Evolutionary conservation across 2,888 invertebrate species (phyloP), one percentile per base, ranked within the genome.

Genomic region (Fabriciana adippe): DNA sequence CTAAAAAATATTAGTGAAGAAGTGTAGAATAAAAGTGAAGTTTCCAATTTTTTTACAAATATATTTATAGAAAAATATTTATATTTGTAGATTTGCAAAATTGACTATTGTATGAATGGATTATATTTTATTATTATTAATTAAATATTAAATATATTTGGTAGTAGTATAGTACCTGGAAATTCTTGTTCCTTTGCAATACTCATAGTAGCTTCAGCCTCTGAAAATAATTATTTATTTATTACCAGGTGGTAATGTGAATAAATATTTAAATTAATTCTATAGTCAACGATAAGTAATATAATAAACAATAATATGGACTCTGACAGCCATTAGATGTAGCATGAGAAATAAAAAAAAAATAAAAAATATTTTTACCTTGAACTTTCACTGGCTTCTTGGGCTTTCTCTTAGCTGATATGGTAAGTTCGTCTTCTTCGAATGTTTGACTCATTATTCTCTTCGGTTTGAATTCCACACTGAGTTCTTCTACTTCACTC

Each of bases 151-250:
- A 41, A 8, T 41, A 11, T 41, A 41, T 41, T 41, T 16, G 50
- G 6, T 35, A 59, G n/a, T 6, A 35, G 35, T 3, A 26, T 3
- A 53, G 31, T 90, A 89, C 94, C 93, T 76, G 92, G 92, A 74
- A 95, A 93, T 79, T 95, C 94, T 82, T 94, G 94, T 88, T 95
- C 95, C 78, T 94, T 93, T 14, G 95, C 93, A 75, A 96, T 95
- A 79, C 95, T 95, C 81, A 96, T 94, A 15, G 95, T 94, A 47
- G 94, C 96, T 76, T 87, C 92, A 15, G 95, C 95, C 88, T 96
- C 96, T 96, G 93, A 63, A 75, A 71, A 69, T 48, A 53, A 66
- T 56, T 26, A 41, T 41, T 41, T 11, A 41, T 8, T 41, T 8
- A 41, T 41, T 41, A 41, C 2, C 8, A 41, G 8, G 8, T 8